These are phyloP conservation scores for Pteromalus puparum DNA, from an alignment of 1,140 invertebrate genomes.

Conservation along the genomic window DNA sequence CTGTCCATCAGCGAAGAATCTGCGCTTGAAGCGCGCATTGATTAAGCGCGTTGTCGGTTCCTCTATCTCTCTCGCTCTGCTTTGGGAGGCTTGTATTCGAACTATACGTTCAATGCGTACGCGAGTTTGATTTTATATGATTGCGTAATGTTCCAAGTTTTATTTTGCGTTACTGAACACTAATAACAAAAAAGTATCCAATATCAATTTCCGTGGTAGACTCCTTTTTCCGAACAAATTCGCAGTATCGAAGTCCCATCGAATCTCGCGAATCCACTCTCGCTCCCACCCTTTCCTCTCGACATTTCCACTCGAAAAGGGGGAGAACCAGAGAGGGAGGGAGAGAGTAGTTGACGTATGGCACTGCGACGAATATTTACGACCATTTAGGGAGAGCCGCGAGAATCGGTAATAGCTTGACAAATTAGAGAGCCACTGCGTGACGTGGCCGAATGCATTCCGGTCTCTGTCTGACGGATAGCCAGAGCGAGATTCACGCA, in stretches of 20 bases:
- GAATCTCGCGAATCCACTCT: neutral
- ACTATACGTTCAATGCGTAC: neutral
- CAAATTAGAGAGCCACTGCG: slow-evolving; percentile 30
- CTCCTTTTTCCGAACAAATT: neutral
- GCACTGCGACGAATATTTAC: slow-evolving; percentile 39
- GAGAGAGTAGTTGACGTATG: slow-evolving; percentile 38
- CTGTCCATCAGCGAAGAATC: slow-evolving; percentile 73
- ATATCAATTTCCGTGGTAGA: neutral
- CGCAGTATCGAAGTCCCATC: neutral
- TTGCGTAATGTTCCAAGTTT: too few species aligned
- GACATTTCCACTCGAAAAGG: neutral
- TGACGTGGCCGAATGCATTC: slow-evolving; percentile 4
- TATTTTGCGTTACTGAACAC: too few species aligned
- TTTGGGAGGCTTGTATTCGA: neutral
- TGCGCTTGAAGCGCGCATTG: slow-evolving; percentile 73
- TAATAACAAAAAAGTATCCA: neutral
- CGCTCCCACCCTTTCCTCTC: neutral
- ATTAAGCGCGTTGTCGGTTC: slow-evolving; percentile 73
- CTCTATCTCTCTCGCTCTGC: slow-evolving; percentile 54
- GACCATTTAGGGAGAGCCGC: slow-evolving; percentile 16
- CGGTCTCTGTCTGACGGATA: slow-evolving; percentile 8
- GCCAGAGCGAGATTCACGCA: neutral
- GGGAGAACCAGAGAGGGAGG: neutral
- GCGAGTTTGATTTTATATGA: neutral
- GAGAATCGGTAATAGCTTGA: slow-evolving; percentile 28